Evolutionary conservation across 2,113 vertebrate genomes (phyloP), one percentile per base, ranked within the genome.

Genomic region (Chaenogobius annularis): DNA sequence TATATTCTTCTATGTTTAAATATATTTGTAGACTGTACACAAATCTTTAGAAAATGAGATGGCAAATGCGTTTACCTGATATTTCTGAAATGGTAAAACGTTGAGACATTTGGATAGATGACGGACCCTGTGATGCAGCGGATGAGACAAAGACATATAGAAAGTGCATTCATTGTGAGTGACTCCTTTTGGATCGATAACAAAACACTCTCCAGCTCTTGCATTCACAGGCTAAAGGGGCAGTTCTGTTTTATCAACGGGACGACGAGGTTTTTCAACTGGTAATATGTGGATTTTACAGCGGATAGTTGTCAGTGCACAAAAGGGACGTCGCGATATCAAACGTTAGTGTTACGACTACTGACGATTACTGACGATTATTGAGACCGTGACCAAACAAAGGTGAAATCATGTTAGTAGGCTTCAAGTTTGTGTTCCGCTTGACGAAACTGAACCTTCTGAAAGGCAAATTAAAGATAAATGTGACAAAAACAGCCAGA

Each of bases 111-210:
- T 35, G 22, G 22, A 77, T 52, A 19, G 23, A 77, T 52, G 84
- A 88, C 85, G 87, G 84, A 89, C 86, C 88, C 85, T 90, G 89
- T 88, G 88, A 88, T 85, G 88, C 85, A 84, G 90, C 85, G 83
- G 77, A 90, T 90, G 91, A 80, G 85, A 88, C 81, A 88, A 83
- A 85, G 82, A 90, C 83, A 85, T 89, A 86, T 87, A 87, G 91
- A 93, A 93, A 93, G 92, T 93, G 92, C 92, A 92, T 91, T 91
- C 90, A 86, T 89, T 87, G 83, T 91, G 88, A 89, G 86, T 86
- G 90, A 88, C 84, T 90, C 73, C 76, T 82, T 90, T 85, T 80
- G 85, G 40, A 66, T 15, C 63, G 23, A 46, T 14, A 66, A 88
- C 86, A 66, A 88, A 31, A 61, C 58, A 85, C 85, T 87, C 84